Percentiles rank a stretch among this genome's conserved stretches.
Evolutionary conservation across 1,140 invertebrate species (phyloP).

Genomic region (Calliopsis andreniformis): DNA sequence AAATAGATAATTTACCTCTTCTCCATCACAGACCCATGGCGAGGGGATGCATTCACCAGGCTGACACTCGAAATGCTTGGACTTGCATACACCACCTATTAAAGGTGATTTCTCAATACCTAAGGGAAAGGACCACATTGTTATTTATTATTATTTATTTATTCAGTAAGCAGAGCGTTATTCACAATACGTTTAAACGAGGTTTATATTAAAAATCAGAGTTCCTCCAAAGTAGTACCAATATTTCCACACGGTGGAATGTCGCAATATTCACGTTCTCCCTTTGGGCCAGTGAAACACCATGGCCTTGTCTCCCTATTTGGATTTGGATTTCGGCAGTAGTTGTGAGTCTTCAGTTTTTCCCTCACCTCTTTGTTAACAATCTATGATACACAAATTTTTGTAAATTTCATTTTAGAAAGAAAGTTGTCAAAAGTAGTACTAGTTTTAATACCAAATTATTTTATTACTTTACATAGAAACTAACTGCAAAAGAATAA

Average conservation of each 20-base stretch:
- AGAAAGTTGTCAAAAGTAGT: no score
- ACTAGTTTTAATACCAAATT: no score
- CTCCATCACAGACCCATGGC: slow-evolving; percentile 83
- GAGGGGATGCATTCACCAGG: slow-evolving; percentile 81
- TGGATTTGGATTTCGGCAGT: slow-evolving; percentile 83
- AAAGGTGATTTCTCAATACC: slow-evolving; percentile 58
- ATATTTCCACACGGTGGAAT: slow-evolving; percentile 80
- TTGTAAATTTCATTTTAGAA: no score
- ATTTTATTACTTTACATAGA: no score
- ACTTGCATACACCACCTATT: slow-evolving; percentile 72
- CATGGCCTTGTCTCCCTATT: slow-evolving; percentile 81
- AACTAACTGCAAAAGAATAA: neutral
- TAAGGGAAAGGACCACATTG: slow-evolving; percentile 33
- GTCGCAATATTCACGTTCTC: slow-evolving; percentile 82
- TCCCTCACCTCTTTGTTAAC: slow-evolving; percentile 64
- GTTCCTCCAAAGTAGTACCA: slow-evolving; percentile 62
- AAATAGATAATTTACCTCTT: slow-evolving; percentile 72
- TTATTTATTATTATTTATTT: slow-evolving; percentile 13
- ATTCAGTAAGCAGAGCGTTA: no score
- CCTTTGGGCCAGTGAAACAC: slow-evolving; percentile 80
- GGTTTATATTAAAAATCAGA: no score
- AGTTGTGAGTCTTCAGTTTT: slow-evolving; percentile 80
- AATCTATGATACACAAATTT: slow-evolving; percentile 64
- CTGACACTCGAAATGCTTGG: slow-evolving; percentile 81
- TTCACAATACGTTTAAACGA: no score